phyloP scores from a whole-genome alignment of 2,113 vertebrate species.

The Meles meles region DNA sequence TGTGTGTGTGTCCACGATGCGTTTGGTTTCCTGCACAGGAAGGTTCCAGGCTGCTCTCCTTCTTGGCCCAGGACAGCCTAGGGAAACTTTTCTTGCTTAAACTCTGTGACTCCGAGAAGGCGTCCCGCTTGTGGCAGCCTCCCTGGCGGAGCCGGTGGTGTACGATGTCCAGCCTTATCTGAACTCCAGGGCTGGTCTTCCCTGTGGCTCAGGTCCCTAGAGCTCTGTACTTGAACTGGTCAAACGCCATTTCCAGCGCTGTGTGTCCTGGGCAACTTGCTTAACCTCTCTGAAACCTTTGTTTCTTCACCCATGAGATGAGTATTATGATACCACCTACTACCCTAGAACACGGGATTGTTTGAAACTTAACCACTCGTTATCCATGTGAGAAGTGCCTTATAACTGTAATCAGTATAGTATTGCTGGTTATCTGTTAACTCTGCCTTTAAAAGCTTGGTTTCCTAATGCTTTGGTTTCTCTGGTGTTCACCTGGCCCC shows the following conservation, averaged over 20 bases:
- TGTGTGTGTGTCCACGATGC: neutral
- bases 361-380: neutral
- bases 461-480: neutral
- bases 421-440: fast-evolving
- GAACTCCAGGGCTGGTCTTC: neutral
- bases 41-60: neutral
- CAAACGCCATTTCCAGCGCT: neutral
- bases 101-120: neutral
- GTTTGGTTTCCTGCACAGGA: neutral
- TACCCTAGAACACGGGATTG: fast-evolving
- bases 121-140: neutral
- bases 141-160: neutral
- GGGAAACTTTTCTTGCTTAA: conserved; percentile 49
- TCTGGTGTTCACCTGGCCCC: neutral
- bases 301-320: neutral
- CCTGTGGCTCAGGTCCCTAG: fast-evolving
- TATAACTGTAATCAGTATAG: fast-evolving
- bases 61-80: neutral
- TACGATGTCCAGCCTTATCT: neutral
- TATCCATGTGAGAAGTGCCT: neutral
- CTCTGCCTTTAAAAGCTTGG: neutral
- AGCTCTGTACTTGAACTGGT: neutral
- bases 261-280: neutral
- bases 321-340: fast-evolving
- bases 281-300: neutral